Evolutionary conservation across 1,140 invertebrate genomes (phyloP).

Genomic region (Drosophila lini): DNA sequence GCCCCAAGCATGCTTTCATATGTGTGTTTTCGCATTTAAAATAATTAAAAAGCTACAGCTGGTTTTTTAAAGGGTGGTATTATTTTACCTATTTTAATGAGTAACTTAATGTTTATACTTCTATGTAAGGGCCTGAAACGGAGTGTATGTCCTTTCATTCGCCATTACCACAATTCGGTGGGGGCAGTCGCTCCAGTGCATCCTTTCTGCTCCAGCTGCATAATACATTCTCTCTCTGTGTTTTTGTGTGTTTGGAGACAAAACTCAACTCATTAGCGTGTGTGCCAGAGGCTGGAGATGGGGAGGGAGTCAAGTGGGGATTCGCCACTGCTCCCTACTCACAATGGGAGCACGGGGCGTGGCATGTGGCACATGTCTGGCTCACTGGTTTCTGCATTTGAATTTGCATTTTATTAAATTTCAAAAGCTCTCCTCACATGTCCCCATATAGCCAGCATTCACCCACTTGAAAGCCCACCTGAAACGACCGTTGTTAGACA

Average conservation of each 20-base stretch:
- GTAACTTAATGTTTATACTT: not conserved
- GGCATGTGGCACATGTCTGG: constrained; percentile 71
- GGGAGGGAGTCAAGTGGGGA: not conserved
- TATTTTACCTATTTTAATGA: not conserved
- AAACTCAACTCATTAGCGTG: constrained; percentile 76
- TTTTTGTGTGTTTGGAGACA: constrained; percentile 53
- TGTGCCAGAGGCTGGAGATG: constrained; percentile 24
- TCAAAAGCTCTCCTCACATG: constrained; percentile 71
- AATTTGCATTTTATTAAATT: constrained; percentile 83
- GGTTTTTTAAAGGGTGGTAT: not conserved
- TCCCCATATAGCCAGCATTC: constrained; percentile 16
- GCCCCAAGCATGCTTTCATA: constrained; percentile 38
- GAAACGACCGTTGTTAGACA: constrained; percentile 57
- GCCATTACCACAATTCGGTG: constrained; percentile 69
- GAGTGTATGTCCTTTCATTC: constrained; percentile 12
- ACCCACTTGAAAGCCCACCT: constrained; percentile 55
- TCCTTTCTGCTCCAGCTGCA: constrained; percentile 60
- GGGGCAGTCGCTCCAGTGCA: constrained; percentile 55
- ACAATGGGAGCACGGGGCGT: constrained; percentile 52
- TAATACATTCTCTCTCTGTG: constrained; percentile 46
- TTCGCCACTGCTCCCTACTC: not conserved
- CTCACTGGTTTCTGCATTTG: constrained; percentile 62
- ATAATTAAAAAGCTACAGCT: constrained; percentile 43
- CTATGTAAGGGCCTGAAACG: not conserved
- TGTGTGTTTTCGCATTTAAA: constrained; percentile 54